These are phyloP conservation scores for Anolis carolinensis DNA, from an alignment of 2,113 vertebrate genomes.

Conservation along the genomic window DNA sequence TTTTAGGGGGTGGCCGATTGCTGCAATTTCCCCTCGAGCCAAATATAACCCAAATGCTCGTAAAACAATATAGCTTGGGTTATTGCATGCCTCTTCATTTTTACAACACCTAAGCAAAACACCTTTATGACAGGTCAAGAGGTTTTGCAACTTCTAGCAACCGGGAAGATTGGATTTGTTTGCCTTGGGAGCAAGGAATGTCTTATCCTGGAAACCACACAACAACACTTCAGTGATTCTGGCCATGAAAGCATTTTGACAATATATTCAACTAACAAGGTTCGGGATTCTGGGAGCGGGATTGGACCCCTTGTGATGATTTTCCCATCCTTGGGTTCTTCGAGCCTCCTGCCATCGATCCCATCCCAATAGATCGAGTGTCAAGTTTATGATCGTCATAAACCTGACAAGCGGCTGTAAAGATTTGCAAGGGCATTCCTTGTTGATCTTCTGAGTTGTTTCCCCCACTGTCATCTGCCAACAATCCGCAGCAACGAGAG, in stretches of 20 bases:
- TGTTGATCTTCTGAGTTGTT: neutral
- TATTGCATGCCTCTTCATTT: neutral
- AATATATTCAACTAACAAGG: too few species aligned
- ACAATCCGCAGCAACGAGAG: neutral
- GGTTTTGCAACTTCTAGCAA: neutral
- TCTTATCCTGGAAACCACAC: too few species aligned
- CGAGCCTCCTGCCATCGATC: neutral
- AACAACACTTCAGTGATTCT: too few species aligned
- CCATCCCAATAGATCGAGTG: neutral
- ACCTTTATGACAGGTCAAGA: neutral
- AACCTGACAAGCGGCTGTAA: neutral
- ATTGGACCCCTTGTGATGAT: too few species aligned
- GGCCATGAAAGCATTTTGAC: too few species aligned
- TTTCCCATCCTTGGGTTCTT: neutral
- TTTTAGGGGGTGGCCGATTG: neutral
- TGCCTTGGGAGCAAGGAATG: neutral
- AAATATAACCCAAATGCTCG: neutral
- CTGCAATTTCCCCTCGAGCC: neutral
- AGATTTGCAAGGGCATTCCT: too few species aligned
- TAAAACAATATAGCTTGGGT: neutral
- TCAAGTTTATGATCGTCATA: neutral
- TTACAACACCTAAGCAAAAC: neutral
- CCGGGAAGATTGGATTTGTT: neutral
- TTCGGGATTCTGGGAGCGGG: too few species aligned
- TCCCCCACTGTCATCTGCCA: too few species aligned